phyloP scores from a whole-genome alignment of 2,113 vertebrate genomes.

The Tragelaphus scriptus region DNA sequence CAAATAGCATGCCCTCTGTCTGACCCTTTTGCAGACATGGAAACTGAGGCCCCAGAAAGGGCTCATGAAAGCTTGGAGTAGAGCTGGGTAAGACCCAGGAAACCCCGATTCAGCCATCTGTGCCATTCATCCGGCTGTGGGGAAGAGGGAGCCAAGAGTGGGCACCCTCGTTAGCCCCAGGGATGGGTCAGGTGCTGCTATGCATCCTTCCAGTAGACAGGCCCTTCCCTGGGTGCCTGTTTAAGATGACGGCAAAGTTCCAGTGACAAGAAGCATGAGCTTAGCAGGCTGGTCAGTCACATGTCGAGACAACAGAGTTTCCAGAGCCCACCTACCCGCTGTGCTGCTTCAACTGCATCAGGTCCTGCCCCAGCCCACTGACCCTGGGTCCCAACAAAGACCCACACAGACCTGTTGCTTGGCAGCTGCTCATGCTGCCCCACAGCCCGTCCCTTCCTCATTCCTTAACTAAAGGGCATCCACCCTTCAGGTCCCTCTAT shows the following conservation, averaged over 20 bases:
- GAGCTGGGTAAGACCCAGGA: not conserved
- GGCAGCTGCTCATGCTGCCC: not conserved
- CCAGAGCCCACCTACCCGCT: not conserved
- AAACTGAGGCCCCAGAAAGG: not conserved
- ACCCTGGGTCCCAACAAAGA: not conserved
- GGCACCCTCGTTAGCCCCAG: not conserved
- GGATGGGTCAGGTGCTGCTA: not conserved
- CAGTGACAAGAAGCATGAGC: not conserved
- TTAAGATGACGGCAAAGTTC: not conserved
- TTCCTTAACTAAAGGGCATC: not conserved
- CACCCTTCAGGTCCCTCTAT: not conserved
- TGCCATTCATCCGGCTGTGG: not conserved
- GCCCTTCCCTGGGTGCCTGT: not conserved
- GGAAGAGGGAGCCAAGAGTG: not conserved
- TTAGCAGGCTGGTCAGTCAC: not conserved
- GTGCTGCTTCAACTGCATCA: not conserved
- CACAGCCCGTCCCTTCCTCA: not conserved
- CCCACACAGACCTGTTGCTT: not conserved
- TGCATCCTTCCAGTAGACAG: fast-evolving
- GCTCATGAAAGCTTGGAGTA: not conserved
- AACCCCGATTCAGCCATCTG: not conserved
- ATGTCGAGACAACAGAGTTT: fast-evolving
- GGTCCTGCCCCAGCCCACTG: not conserved
- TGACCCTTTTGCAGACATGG: not conserved
- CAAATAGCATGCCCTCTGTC: not conserved